Evolutionary conservation across 1,140 invertebrate genomes (phyloP), one percentile per base, ranked within the genome.

Genomic region (Carposina sasakii): DNA sequence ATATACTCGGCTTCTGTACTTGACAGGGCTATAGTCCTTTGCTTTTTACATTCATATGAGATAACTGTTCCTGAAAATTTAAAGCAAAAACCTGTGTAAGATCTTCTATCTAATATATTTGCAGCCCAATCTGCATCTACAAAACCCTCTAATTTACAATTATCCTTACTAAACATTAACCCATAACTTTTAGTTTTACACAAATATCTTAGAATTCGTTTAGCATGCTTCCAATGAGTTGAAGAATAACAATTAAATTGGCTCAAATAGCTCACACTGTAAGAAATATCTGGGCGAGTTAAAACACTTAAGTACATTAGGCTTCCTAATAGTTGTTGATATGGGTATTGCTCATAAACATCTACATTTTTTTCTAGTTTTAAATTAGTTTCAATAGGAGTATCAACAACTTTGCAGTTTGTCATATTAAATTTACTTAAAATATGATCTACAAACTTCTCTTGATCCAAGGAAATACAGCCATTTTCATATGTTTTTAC

Each of bases 31-130:
- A 59, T 52, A 17, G 56, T 63, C 10, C 44, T 24, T 15, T 63
- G 60, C 31, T 54, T 54, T 10, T 43, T 49, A 0, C 57, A 57
- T 24, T 57, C 50, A 57, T 54, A 53, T n/a, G 51, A 52, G 15
- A 63, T 42, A n/a, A 40, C 41, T 17, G 57, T 39, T 40, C 44
- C 57, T 57, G 60, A 56, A 13, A 56, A 63, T 17, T 48, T 48
- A 56, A 73, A 70, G 44, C 46, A 23, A 62, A 54, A 71, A n/a
- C 71, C 67, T 1, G 60, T 63, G 51, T 60, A 73, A 3, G 66
- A 70, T 23, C 61, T 64, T 43, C 67, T 47, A 28, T 67, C 62
- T 8, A 20, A 20, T 20, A 31, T 13, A 40, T 64, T 54, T 24
- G 28, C 49, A 0, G 57, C 55, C 63, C 60, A 67, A 31, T 63